Evolutionary conservation across 1,140 invertebrate genomes (phyloP).

Genomic region (Drosophila equinoxialis): DNA sequence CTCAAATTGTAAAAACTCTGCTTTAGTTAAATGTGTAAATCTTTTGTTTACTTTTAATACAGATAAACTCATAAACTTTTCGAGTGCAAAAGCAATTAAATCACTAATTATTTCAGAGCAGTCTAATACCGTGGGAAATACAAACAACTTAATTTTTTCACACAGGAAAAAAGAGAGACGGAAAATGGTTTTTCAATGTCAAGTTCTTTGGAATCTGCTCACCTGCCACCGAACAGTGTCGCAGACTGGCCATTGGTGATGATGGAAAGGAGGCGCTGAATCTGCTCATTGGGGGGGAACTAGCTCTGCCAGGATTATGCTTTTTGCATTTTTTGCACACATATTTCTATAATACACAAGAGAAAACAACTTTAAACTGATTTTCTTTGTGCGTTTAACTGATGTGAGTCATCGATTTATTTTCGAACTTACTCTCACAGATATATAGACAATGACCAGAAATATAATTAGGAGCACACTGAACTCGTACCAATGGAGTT

Average conservation of each 20-base stretch:
- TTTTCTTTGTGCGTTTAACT: not conserved
- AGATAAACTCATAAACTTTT: too few species aligned
- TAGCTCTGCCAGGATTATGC: not conserved
- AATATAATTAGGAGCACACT: constrained; percentile 35
- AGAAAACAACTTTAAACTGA: not conserved
- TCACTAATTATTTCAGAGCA: constrained; percentile 28
- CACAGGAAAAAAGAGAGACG: constrained; percentile 4
- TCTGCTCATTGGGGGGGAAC: constrained; percentile 30
- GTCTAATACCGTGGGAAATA: constrained; percentile 21
- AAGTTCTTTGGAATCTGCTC: constrained; percentile 21
- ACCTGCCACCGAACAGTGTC: constrained; percentile 38
- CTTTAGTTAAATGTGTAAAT: not conserved
- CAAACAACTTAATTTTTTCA: constrained; percentile 31
- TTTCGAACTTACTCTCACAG: constrained; percentile 37
- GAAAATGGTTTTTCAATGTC: constrained; percentile 15
- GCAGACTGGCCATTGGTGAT: constrained; percentile 21
- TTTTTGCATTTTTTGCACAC: constrained; percentile 24
- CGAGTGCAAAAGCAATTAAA: constrained; percentile 19
- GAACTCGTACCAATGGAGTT: constrained; percentile 37
- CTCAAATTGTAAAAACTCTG: too few species aligned
- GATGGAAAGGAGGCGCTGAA: constrained; percentile 29
- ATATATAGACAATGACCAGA: constrained; percentile 28
- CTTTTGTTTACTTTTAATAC: too few species aligned
- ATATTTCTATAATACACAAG: constrained; percentile 27
- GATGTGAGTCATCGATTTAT: not conserved